Evolutionary conservation across 2,797 vertebrate genomes (phyloP).

Genomic region (Alcedo atthis): DNA sequence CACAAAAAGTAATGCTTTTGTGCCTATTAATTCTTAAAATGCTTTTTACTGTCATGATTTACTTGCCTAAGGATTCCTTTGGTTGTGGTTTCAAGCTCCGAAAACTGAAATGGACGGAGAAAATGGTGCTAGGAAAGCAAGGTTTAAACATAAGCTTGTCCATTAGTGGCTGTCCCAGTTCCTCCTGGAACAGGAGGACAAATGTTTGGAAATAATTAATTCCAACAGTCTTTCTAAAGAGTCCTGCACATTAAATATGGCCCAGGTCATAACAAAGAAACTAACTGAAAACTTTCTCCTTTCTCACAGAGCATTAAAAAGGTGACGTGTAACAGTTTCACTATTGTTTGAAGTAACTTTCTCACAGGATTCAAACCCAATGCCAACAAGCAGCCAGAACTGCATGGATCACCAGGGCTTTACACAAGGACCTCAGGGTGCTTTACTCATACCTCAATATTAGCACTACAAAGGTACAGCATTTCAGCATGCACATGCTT

Average conservation of each 20-base stretch:
- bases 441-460: too few species aligned
- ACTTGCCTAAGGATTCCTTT: background rate
- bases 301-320: background rate
- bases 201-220: background rate
- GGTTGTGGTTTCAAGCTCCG: background rate
- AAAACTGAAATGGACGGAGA: background rate
- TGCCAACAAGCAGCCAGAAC: fast-evolving
- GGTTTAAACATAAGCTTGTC: background rate
- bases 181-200: background rate
- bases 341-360: background rate
- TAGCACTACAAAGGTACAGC: too few species aligned
- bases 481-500: too few species aligned
- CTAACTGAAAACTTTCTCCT: background rate
- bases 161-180: background rate
- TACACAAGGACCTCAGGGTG: fast-evolving
- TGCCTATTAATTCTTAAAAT: background rate
- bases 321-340: background rate
- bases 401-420: background rate
- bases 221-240: background rate
- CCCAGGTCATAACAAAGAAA: background rate
- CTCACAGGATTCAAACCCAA: background rate
- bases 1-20: background rate
- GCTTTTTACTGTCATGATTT: background rate
- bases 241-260: background rate
- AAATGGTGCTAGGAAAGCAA: background rate